Evolutionary conservation across 2,113 vertebrate genomes (phyloP).

Genomic region (Callopanchax toddi): DNA sequence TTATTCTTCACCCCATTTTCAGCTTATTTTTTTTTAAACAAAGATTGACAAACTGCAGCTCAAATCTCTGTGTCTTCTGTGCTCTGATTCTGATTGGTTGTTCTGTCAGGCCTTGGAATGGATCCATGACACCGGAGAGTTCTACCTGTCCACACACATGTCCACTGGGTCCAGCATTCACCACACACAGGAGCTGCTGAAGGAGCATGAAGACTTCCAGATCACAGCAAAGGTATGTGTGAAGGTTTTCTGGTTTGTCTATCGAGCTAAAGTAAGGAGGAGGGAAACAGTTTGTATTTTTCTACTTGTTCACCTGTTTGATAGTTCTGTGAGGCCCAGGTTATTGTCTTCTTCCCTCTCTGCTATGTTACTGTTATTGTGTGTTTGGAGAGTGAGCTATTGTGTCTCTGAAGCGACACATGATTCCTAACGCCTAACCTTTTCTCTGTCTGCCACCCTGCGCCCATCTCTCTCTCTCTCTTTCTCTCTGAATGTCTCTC

Average conservation of each 20-base stretch:
- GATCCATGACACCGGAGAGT: conserved; percentile 99
- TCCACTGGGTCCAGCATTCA: conserved; percentile 97
- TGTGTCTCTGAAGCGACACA: conserved; percentile 63
- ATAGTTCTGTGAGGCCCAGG: conserved; percentile 60
- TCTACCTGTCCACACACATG: conserved; percentile 97
- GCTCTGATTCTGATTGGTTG: conserved; percentile 34
- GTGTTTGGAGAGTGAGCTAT: conserved; percentile 61
- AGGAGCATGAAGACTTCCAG: conserved; percentile 98
- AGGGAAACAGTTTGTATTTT: neutral
- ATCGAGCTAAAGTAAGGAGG: neutral
- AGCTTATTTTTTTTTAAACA: conserved; percentile 1
- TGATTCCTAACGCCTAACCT: conserved; percentile 57
- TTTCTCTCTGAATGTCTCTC: conserved; percentile 41
- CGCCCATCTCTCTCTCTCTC: conserved; percentile 27
- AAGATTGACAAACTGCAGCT: neutral
- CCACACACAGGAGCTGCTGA: conserved; percentile 96
- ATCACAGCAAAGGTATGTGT: conserved; percentile 92
- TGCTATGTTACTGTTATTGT: conserved; percentile 73
- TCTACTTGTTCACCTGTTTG: neutral
- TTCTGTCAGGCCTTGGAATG: conserved; percentile 90
- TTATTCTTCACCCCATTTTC: neutral
- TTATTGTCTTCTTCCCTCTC: conserved; percentile 59
- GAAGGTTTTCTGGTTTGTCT: neutral
- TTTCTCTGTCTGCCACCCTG: conserved; percentile 42
- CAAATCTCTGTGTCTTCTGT: conserved; percentile 22